These are phyloP conservation scores for Gambusia holbrooki DNA, from an alignment of 2,113 vertebrate genomes.

Conservation along the genomic window DNA sequence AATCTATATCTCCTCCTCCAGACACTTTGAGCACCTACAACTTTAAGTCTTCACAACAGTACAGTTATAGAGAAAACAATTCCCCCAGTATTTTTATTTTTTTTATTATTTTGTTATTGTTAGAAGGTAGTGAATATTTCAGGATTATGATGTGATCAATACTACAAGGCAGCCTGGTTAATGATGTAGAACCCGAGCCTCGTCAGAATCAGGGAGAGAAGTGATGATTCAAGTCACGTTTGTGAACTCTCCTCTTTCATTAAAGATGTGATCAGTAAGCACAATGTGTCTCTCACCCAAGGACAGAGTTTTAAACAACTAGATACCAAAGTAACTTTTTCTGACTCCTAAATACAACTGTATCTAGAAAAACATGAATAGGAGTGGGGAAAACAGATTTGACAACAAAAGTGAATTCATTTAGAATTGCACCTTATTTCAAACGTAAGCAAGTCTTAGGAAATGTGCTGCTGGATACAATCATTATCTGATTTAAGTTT, in stretches of 20 bases:
- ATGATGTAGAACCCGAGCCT: conserved; percentile 69
- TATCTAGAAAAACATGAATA: conserved; percentile 10
- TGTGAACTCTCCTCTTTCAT: conserved; percentile 68
- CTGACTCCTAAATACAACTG: conserved; percentile 34
- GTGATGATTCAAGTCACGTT: conserved; percentile 47
- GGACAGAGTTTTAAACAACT: conserved; percentile 58
- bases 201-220: conserved; percentile 42
- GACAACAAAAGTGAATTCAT: not conserved
- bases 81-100: conserved; percentile 58
- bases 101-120: conserved; percentile 57
- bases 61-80: conserved; percentile 40
- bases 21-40: conserved; percentile 37
- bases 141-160: conserved; percentile 74
- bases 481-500: conserved; percentile 5
- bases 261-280: conserved; percentile 75
- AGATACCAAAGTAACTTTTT: conserved; percentile 60
- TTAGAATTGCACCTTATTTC: not conserved
- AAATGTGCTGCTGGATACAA: conserved; percentile 6
- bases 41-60: conserved; percentile 32
- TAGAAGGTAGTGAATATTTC: conserved; percentile 72
- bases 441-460: conserved; percentile 8
- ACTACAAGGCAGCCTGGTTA: conserved; percentile 68
- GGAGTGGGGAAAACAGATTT: not conserved
- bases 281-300: conserved; percentile 60
- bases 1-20: conserved; percentile 29